Evolutionary conservation across 2,797 vertebrate genomes (phyloP).

Genomic region (Pipistrellus kuhlii): DNA sequence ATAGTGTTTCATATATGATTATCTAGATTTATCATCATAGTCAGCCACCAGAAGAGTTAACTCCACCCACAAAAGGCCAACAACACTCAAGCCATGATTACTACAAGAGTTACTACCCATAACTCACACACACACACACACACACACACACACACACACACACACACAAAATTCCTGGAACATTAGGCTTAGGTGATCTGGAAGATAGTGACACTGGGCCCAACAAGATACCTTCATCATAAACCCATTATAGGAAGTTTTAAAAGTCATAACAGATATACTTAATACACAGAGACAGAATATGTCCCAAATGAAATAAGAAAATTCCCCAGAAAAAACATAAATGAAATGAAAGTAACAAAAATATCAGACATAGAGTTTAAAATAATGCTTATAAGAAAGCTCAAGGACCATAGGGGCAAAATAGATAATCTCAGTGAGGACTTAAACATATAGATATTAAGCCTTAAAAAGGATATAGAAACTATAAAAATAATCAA

Average conservation of each 20-base stretch:
- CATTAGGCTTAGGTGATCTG: not conserved
- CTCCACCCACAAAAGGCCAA: not conserved
- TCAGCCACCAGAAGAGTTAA: not conserved
- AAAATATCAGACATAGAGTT: not conserved
- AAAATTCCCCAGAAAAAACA: not conserved
- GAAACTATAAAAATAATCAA: not conserved
- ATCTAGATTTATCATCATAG: not conserved
- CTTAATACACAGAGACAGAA: not conserved
- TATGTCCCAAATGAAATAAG: not conserved
- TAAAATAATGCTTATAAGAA: not conserved
- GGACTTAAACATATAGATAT: not conserved
- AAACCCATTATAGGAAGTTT: not conserved
- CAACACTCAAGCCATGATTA: not conserved
- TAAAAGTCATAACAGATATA: not conserved
- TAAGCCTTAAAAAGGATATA: not conserved
- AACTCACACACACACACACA: not conserved
- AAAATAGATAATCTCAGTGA: not conserved
- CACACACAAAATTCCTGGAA: not conserved
- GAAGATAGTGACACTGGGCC: not conserved
- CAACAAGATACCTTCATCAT: not conserved
- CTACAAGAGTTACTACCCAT: not conserved
- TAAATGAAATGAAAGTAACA: not conserved
- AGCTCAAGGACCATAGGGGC: not conserved
- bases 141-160: too few relatives aligned
- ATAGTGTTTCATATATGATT: not conserved